Evolutionary conservation across 2,888 invertebrate genomes (phyloP).

Genomic region (Cryptocephalus primarius): DNA sequence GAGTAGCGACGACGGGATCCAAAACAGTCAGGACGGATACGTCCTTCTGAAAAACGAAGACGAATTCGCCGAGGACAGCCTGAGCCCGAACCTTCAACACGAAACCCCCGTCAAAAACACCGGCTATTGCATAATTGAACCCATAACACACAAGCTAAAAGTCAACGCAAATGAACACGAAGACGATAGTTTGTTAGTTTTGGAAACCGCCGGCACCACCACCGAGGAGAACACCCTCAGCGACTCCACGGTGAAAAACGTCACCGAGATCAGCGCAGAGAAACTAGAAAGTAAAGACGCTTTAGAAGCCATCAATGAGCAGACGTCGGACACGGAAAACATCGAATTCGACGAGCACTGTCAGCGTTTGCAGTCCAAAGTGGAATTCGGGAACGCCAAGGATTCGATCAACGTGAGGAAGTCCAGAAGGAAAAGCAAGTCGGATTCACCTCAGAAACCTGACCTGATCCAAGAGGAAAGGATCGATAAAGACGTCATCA

Average conservation of each 20-base stretch:
- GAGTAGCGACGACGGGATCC: conserved; percentile 52
- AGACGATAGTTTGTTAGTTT: conserved; percentile 45
- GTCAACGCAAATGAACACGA: conserved; percentile 35
- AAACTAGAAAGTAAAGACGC: background rate
- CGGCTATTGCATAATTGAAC: conserved; percentile 27
- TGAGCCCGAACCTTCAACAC: conserved; percentile 26
- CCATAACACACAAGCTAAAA: background rate
- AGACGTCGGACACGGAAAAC: conserved; percentile 15
- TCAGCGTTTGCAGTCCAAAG: conserved; percentile 52
- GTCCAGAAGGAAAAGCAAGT: conserved; percentile 39
- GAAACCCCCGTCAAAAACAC: conserved; percentile 25
- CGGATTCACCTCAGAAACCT: conserved; percentile 26
- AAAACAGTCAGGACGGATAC: conserved; percentile 53
- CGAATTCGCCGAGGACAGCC: conserved; percentile 32
- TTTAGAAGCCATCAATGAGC: conserved; percentile 7
- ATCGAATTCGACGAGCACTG: conserved; percentile 51
- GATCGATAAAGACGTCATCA: conserved; percentile 13
- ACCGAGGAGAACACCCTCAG: conserved; percentile 49
- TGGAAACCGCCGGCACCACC: conserved; percentile 44
- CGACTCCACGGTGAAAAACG: conserved; percentile 36
- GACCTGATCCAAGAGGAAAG: conserved; percentile 26
- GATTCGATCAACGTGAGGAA: conserved; percentile 58
- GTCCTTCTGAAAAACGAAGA: conserved; percentile 51
- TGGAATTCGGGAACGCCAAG: conserved; percentile 58
- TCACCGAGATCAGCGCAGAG: conserved; percentile 24